phyloP scores from a whole-genome alignment of 2,797 vertebrate species.

The Pseudocheirus occidentalis region DNA sequence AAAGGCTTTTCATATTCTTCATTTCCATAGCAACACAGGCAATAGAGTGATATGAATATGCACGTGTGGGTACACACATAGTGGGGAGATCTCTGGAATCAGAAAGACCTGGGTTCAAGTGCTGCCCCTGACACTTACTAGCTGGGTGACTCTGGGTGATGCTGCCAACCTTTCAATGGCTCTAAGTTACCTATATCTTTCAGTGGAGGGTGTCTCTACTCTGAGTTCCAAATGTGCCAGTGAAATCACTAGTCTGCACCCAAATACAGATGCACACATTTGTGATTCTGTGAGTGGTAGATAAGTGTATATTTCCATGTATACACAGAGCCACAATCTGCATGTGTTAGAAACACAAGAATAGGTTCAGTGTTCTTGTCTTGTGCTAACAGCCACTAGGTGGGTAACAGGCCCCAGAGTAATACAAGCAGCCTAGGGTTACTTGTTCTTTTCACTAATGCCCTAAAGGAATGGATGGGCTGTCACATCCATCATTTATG shows the following conservation, averaged over 20 bases:
- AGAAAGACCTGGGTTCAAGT: neutral
- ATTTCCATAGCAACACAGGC: neutral
- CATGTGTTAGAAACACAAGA: neutral
- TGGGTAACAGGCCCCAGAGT: neutral
- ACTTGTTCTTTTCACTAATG: neutral
- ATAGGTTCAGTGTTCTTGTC: neutral
- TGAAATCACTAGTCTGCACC: neutral
- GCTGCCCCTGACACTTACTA: neutral
- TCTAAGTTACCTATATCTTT: neutral
- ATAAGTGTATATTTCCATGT: neutral
- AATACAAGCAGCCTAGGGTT: neutral
- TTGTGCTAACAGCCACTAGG: neutral
- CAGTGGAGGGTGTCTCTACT: neutral
- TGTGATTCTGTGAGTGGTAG: neutral
- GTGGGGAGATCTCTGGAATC: neutral
- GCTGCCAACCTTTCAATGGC: neutral
- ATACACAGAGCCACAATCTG: neutral
- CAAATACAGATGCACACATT: neutral
- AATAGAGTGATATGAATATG: neutral
- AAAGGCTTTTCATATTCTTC: neutral
- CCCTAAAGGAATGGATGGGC: neutral
- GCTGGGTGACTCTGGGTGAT: neutral
- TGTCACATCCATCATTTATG: neutral
- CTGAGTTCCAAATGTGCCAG: neutral
- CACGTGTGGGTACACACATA: neutral